Percentiles rank a stretch among this genome's conserved stretches.
phyloP scores from a whole-genome alignment of 2,888 invertebrate species.

The Graphium colonna region DNA sequence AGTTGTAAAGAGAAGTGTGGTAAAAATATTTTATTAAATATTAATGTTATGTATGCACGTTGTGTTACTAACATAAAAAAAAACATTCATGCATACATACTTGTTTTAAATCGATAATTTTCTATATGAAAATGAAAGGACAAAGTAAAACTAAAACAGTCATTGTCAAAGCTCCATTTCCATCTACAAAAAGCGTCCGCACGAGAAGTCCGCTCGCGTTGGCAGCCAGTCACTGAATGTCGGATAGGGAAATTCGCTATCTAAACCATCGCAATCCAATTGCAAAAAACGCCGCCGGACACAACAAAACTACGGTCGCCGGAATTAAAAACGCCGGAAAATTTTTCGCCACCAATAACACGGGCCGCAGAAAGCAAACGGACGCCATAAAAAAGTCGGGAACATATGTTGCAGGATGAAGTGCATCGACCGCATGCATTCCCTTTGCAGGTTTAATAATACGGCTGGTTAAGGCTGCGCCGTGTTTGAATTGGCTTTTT shows the following conservation, averaged over 20 bases:
- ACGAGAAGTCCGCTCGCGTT: conserved; percentile 6
- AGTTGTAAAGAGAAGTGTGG: too few relatives aligned
- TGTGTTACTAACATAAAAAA: too few relatives aligned
- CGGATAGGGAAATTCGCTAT: conserved; percentile 20
- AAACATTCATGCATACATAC: too few relatives aligned
- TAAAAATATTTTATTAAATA: too few relatives aligned
- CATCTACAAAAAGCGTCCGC: not conserved
- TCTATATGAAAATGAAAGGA: too few relatives aligned
- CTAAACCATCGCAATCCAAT: conserved; percentile 29
- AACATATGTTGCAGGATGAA: conserved; percentile 56
- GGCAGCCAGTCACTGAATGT: conserved; percentile 8
- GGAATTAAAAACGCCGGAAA: conserved; percentile 42
- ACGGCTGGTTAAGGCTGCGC: conserved; percentile 27
- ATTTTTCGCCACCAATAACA: conserved; percentile 42
- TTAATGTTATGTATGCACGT: too few relatives aligned
- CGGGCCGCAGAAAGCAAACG: conserved; percentile 37
- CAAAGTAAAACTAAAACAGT: too few relatives aligned
- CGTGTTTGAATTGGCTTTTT: conserved; percentile 18
- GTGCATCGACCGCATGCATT: conserved; percentile 39
- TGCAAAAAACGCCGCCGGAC: conserved; percentile 26
- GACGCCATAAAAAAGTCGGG: conserved; percentile 62
- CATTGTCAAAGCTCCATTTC: not conserved
- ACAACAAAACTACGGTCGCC: conserved; percentile 30
- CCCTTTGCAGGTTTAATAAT: conserved; percentile 30
- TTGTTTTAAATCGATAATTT: too few relatives aligned